These are phyloP conservation scores for Pseudomyrmex concolor DNA, from an alignment of 1,140 invertebrate species.

Conservation along the genomic window DNA sequence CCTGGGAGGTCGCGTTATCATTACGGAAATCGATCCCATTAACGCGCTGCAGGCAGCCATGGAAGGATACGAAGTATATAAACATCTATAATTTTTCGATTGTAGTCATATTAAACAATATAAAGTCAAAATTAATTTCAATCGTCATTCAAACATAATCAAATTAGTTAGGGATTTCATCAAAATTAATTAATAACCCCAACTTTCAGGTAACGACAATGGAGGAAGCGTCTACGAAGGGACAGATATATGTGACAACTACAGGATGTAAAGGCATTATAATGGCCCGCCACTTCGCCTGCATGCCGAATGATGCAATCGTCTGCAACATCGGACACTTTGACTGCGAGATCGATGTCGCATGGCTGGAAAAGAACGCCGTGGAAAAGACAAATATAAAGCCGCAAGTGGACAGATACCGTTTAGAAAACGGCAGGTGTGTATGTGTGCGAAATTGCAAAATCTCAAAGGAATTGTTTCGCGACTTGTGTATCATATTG, in stretches of 20 bases:
- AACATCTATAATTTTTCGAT: conserved; percentile 1
- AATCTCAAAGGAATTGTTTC: background rate
- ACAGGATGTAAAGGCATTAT: conserved; percentile 99
- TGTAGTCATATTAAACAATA: no score
- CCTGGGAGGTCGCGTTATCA: conserved; percentile 97
- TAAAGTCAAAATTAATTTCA: no score
- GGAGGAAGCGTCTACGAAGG: conserved; percentile 96
- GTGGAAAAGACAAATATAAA: conserved; percentile 97
- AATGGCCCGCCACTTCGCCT: conserved; percentile 92
- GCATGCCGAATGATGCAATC: conserved; percentile 98
- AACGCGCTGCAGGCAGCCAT: conserved; percentile 99
- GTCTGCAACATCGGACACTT: conserved; percentile 99
- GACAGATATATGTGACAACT: conserved; percentile 98
- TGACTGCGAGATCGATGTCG: conserved; percentile 98
- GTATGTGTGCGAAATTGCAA: background rate
- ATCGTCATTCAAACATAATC: background rate
- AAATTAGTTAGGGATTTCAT: background rate
- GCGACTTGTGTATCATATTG: background rate
- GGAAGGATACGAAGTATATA: conserved; percentile 95
- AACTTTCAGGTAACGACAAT: conserved; percentile 94
- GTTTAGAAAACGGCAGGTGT: conserved; percentile 92
- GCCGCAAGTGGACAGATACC: conserved; percentile 99
- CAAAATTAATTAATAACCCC: background rate
- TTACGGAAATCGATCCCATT: conserved; percentile 99
- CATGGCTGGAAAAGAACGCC: conserved; percentile 98